Base-by-base conservation (phyloP, 2,888 invertebrate species). In the Mythimna ferrago region DNA sequence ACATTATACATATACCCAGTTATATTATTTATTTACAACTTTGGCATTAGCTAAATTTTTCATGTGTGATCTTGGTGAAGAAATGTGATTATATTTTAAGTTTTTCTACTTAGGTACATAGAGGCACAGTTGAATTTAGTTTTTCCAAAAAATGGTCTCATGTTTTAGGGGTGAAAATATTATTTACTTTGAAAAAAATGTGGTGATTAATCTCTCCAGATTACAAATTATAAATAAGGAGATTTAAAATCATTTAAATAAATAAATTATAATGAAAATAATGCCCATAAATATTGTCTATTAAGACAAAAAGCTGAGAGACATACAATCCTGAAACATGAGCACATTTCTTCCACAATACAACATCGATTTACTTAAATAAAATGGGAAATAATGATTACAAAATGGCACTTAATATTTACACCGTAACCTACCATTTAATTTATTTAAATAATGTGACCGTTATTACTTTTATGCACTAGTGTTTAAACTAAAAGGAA, bases 41-140 rank as follows among this genome's bases (percentile, higher is more conserved):
- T 96, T 96, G 96, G 96, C 95, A 93, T 95, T 93, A 91, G 92
- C 94, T 94, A 92, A 92, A 71, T 62, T 74, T 53, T 84, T 57
- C 48, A 76, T 78, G 81, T 78, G 81, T 71, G 38, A 44, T 76
- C 57, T 75, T 77, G 66, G 51, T 72, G 73, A 84, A 81, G 64
- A 67, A 62, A 71, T 66, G 62, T 81, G 65, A 35, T 66, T 64
- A 66, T 57, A 56, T 54, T 64, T 66, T 62, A 51, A 51, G 16
- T 62, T 62, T 60, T 60, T 57, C 44, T 73, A 44, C 62, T 51
- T 68, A 67, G 21, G 41, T 57, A 61, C 44, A 32, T 61, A 74
- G 41, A 76, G 74, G 76, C 75, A 76, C 76, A 74, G 53, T 73
- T 60, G 79, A 74, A 72, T 64, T 80, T 76, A 63, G 60, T 48